Percentiles rank a stretch among this genome's conserved stretches.
These are phyloP conservation scores for Epistrophe eligans DNA, from an alignment of 2,888 invertebrate genomes.

Conservation along the genomic window DNA sequence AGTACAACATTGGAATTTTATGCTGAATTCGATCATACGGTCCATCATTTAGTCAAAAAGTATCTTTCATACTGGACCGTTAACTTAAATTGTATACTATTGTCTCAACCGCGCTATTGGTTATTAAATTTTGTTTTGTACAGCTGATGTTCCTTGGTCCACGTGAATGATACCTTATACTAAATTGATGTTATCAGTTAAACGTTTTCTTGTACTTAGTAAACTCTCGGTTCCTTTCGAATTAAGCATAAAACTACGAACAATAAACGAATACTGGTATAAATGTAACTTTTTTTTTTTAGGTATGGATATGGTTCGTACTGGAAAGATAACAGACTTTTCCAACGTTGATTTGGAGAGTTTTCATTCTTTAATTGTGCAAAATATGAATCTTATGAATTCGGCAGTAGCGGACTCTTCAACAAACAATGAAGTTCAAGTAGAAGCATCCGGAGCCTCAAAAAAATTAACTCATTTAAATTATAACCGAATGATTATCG, in stretches of 20 bases:
- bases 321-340: conserved; percentile 60
- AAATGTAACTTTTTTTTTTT: conserved; percentile 31
- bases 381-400: conserved; percentile 51
- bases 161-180: conserved; percentile 75
- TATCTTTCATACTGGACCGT: conserved; percentile 68
- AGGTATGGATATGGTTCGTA: conserved; percentile 68
- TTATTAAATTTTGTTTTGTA: conserved; percentile 23
- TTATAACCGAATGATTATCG: conserved; percentile 15
- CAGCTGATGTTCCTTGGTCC: conserved; percentile 61
- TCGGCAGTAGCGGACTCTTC: conserved; percentile 30
- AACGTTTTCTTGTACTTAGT: conserved; percentile 19
- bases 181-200: conserved; percentile 53
- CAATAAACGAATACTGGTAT: conserved; percentile 14
- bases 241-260: conserved; percentile 58
- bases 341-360: conserved; percentile 42
- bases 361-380: conserved; percentile 53
- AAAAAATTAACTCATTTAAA: conserved; percentile 27
- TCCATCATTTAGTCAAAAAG: conserved; percentile 64
- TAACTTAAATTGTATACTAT: conserved; percentile 1
- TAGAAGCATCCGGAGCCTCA: not conserved
- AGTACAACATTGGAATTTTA: conserved; percentile 62
- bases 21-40: conserved; percentile 68
- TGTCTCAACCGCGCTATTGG: not conserved
- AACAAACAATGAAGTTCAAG: not conserved
- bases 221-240: conserved; percentile 41